Evolutionary conservation across 64 coral and sea anemone genomes (phyloP).

Genomic region (Dendronephthya gigantea): DNA sequence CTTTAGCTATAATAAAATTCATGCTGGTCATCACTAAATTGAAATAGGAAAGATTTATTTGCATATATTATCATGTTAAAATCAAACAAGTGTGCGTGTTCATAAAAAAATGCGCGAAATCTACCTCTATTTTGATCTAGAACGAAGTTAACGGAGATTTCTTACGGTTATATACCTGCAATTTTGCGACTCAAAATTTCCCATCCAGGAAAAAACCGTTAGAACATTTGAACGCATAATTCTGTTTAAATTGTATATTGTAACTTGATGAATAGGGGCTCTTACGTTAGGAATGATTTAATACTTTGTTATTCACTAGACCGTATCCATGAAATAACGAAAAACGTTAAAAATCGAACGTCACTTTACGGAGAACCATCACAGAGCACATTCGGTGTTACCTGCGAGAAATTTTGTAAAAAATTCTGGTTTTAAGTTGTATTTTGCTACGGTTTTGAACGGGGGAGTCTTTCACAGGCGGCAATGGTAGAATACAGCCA

Average conservation of each 20-base stretch:
- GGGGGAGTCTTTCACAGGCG: background rate
- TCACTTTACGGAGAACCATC: background rate
- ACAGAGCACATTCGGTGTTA: background rate
- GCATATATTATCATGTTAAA: too few relatives aligned
- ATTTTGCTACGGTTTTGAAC: background rate
- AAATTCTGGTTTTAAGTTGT: background rate
- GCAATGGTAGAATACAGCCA: background rate
- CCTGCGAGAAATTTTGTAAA: background rate
- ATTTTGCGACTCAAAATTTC: background rate
- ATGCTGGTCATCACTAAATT: too few relatives aligned
- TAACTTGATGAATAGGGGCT: background rate
- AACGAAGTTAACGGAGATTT: too few relatives aligned
- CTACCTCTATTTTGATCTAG: too few relatives aligned
- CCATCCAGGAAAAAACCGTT: background rate
- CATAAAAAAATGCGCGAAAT: too few relatives aligned
- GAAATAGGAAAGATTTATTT: too few relatives aligned
- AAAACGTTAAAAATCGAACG: background rate
- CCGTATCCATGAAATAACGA: background rate
- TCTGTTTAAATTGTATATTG: background rate
- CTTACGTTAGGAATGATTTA: constrained; percentile 15
- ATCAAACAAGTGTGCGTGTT: too few relatives aligned
- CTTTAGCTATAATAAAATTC: too few relatives aligned
- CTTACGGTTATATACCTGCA: too few relatives aligned
- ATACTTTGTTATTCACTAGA: background rate
- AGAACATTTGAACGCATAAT: background rate